phyloP scores from a whole-genome alignment of 2,113 vertebrate species.

The Dipodomys stephensi region DNA sequence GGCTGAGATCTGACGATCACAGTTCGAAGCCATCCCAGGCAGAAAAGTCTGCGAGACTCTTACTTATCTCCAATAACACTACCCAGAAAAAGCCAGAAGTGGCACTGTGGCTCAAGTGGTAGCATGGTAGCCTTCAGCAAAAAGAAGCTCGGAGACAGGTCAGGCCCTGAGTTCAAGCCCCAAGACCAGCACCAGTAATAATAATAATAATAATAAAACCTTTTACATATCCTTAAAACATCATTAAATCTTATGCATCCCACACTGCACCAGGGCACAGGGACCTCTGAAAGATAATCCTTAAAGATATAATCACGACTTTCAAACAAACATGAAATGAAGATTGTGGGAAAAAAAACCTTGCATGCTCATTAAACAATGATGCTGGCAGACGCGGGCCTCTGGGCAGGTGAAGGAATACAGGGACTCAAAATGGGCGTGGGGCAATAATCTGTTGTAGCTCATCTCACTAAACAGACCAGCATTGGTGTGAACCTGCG shows the following conservation, averaged over 20 bases:
- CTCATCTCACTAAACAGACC: not conserved
- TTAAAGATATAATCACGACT: conserved; percentile 7
- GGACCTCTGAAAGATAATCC: not conserved
- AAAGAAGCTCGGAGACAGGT: no score
- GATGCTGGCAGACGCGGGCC: not conserved
- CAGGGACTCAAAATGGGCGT: no score
- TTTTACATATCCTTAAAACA: rapidly evolving
- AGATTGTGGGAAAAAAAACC: not conserved
- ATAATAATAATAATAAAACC: not conserved
- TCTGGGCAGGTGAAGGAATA: not conserved
- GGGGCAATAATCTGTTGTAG: not conserved
- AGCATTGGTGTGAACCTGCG: not conserved
- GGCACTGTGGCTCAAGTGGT: no score
- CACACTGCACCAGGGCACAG: not conserved
- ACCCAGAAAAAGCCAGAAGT: no score
- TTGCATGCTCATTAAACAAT: not conserved
- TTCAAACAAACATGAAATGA: conserved; percentile 53
- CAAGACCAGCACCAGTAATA: no score
- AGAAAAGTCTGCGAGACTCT: no score
- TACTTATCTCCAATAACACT: no score
- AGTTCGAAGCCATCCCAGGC: no score
- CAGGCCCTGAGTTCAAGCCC: no score
- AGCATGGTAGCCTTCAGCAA: no score
- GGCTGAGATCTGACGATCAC: no score
- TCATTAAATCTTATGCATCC: not conserved